Conservation (phyloP, 1,140 invertebrate species). For the Zaprionus kolodkinae region DNA sequence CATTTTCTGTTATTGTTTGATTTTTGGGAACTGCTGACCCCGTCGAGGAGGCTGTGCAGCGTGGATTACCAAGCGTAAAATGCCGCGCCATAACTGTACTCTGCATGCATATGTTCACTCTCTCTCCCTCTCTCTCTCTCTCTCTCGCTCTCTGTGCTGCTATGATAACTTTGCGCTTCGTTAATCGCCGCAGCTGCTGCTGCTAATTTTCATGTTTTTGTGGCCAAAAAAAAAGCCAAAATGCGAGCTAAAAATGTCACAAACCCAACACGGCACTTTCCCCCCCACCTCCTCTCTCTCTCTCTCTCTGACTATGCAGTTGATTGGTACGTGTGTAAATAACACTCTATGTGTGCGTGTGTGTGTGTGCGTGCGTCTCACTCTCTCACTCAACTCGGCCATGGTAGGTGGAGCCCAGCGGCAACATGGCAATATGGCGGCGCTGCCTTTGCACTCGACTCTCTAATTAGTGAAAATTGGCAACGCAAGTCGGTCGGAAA, state of each 20-base stretch:
- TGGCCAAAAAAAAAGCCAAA: conserved; percentile 38
- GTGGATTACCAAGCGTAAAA: conserved; percentile 45
- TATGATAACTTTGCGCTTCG: conserved; percentile 82
- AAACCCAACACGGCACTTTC: not conserved
- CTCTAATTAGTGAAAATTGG: conserved; percentile 81
- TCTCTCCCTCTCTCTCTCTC: too few species aligned
- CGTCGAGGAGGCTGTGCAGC: not conserved
- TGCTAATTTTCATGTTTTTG: conserved; percentile 56
- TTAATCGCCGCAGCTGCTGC: conserved; percentile 73
- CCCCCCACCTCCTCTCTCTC: not conserved
- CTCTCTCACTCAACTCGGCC: not conserved
- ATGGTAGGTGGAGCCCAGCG: conserved; percentile 33
- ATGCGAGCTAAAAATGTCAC: conserved; percentile 35
- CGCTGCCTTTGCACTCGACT: conserved; percentile 55
- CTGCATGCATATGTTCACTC: not conserved
- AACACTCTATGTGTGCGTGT: not conserved
- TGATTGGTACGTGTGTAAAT: conserved; percentile 22
- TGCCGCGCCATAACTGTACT: not conserved
- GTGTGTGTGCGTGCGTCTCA: conserved; percentile 18
- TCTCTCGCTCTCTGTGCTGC: conserved; percentile 20
- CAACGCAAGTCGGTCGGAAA: conserved; percentile 77
- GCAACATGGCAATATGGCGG: conserved; percentile 66
- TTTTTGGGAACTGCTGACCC: conserved; percentile 50
- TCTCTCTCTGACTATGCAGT: not conserved
- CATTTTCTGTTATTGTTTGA: conserved; percentile 50